Percentiles rank a stretch among this genome's conserved stretches.
Conservation (phyloP, 2,888 invertebrate genomes). For the Oligia fasciuncula region DNA sequence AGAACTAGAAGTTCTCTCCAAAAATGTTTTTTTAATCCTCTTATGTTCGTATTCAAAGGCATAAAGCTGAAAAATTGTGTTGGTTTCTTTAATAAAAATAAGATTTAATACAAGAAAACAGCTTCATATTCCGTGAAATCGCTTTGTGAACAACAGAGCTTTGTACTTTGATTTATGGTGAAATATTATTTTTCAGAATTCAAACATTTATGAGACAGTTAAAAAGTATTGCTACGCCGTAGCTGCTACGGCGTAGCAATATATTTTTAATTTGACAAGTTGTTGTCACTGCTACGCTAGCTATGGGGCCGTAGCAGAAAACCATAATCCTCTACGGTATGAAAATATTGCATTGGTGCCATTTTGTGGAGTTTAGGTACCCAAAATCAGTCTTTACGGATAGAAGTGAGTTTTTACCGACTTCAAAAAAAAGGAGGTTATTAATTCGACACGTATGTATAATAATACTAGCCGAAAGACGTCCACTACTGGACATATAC, state of each 20-base stretch:
- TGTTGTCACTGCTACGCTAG: background rate
- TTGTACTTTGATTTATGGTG: background rate
- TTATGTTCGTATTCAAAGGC: constrained; percentile 28
- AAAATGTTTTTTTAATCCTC: constrained; percentile 29
- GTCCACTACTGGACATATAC: too few species aligned
- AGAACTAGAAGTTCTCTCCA: constrained; percentile 27
- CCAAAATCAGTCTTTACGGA: background rate
- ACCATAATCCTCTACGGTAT: too few species aligned
- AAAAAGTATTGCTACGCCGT: constrained; percentile 7
- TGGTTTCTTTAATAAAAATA: constrained; percentile 22
- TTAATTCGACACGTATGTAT: too few species aligned
- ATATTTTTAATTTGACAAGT: background rate
- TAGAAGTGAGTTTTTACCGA: background rate
- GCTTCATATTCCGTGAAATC: background rate
- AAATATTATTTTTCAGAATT: background rate
- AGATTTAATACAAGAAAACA: background rate
- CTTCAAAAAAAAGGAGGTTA: too few species aligned
- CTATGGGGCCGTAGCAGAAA: background rate
- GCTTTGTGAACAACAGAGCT: background rate
- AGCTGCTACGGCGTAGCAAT: background rate
- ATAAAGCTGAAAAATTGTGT: background rate
- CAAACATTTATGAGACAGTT: background rate
- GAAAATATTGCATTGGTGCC: background rate
- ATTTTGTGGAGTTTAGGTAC: background rate
- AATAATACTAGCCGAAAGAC: too few species aligned